Evolutionary conservation across 1,140 invertebrate species (phyloP).

Genomic region (Cydia amplana): DNA sequence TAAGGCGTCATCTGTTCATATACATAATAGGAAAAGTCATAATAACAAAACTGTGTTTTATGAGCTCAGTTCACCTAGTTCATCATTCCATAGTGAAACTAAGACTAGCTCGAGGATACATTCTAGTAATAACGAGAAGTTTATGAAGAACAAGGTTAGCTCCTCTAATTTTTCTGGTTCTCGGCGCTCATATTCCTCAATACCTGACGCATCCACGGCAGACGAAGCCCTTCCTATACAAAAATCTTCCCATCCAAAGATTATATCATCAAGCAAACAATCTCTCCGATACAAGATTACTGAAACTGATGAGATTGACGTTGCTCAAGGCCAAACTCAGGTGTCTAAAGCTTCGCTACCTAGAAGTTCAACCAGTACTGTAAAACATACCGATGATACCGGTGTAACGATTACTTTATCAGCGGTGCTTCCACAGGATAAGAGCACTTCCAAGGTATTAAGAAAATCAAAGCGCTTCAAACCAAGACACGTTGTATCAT

Average conservation of each 20-base stretch:
- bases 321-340: background rate
- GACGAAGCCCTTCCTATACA: background rate
- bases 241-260: background rate
- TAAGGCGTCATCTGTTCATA: background rate
- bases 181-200: background rate
- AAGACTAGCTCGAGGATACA: background rate
- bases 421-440: background rate
- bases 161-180: background rate
- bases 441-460: background rate
- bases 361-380: background rate
- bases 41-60: background rate
- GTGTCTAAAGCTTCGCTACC: background rate
- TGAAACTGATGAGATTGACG: background rate
- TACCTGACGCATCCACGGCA: background rate
- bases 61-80: background rate
- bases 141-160: background rate
- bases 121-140: background rate
- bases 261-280: background rate
- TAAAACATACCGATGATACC: background rate
- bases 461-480: conserved; percentile 8
- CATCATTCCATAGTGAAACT: background rate
- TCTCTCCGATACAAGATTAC: background rate
- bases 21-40: background rate
- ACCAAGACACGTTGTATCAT: background rate
- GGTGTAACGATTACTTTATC: background rate